phyloP scores from a whole-genome alignment of 2,113 vertebrate species.

The Bostrychus sinensis region DNA sequence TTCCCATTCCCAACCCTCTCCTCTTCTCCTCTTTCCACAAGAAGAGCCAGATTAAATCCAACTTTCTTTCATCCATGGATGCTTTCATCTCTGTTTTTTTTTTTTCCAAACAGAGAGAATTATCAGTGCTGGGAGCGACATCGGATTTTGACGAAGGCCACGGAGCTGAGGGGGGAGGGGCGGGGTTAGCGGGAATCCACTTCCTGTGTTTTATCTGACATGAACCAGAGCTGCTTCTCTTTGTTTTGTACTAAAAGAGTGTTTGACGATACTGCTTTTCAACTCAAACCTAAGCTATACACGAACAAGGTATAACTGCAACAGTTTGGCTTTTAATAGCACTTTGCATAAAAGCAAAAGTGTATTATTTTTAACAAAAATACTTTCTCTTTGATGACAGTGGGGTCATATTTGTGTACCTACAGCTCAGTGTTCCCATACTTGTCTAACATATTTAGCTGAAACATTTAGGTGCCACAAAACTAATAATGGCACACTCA shows the following conservation, averaged over 20 bases:
- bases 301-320: too few species aligned
- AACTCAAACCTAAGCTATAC: background rate
- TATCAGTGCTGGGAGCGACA: constrained; percentile 62
- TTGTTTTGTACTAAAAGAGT: constrained; percentile 44
- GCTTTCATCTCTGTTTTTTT: constrained; percentile 92
- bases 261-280: constrained; percentile 7
- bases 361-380: too few species aligned
- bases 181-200: constrained; percentile 17
- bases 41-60: constrained; percentile 90
- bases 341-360: too few species aligned
- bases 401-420: too few species aligned
- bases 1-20: constrained; percentile 50
- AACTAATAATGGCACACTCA: too few species aligned
- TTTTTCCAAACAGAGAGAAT: constrained; percentile 67
- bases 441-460: too few species aligned
- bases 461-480: too few species aligned
- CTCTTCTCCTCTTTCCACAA: constrained; percentile 47
- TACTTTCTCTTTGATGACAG: too few species aligned
- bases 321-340: too few species aligned
- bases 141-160: constrained; percentile 49
- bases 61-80: constrained; percentile 95
- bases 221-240: constrained; percentile 27
- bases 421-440: too few species aligned
- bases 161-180: constrained; percentile 9
- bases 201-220: constrained; percentile 42